Conservation (phyloP, 2,888 invertebrate species). For the Dolomedes plantarius region DNA sequence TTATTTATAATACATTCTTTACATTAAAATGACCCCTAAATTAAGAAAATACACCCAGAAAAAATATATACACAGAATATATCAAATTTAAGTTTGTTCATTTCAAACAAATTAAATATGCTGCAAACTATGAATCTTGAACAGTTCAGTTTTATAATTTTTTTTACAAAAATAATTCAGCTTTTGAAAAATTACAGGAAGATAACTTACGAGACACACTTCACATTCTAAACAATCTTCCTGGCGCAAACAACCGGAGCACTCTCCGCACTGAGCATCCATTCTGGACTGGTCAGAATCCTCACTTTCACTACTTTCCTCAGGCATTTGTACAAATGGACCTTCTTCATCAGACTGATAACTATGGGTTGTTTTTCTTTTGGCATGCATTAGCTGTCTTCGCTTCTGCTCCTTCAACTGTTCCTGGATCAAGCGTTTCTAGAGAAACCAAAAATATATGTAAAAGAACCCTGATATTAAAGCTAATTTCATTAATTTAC, state of each 20-base stretch:
- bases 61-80: no score
- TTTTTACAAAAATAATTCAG: no score
- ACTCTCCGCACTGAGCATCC: constrained; percentile 34
- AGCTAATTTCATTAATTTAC: no score
- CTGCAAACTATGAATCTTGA: no score
- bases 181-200: no score
- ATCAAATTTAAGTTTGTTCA: no score
- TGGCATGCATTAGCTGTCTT: neutral
- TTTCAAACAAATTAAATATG: no score
- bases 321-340: neutral
- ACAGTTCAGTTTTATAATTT: no score
- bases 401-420: constrained; percentile 26
- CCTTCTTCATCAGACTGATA: constrained; percentile 36
- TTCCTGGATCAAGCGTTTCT: constrained; percentile 54
- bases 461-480: no score
- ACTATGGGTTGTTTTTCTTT: constrained; percentile 4
- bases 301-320: constrained; percentile 29
- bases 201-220: constrained; percentile 52
- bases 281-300: neutral
- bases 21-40: no score
- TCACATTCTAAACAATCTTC: constrained; percentile 64
- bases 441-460: neutral
- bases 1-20: no score
- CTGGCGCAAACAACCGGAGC: constrained; percentile 34
- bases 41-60: no score